Conservation (phyloP, 2,113 vertebrate genomes). For the Procapra przewalskii region DNA sequence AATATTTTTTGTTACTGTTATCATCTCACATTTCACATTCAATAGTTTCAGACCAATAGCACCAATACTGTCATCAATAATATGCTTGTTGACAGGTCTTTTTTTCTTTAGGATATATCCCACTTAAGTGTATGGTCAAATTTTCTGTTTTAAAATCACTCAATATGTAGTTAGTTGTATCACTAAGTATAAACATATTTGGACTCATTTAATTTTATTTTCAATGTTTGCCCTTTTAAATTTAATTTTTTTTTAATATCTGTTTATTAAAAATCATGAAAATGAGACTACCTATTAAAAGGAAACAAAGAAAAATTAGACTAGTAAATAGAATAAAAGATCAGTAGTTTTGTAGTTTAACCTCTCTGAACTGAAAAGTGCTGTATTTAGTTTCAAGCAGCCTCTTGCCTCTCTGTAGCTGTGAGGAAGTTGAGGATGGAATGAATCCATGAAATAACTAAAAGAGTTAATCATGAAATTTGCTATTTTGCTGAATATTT, state of each 20-base stretch:
- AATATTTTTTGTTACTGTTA: not conserved
- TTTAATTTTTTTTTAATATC: not conserved
- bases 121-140: not conserved
- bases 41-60: not conserved
- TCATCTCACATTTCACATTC: not conserved
- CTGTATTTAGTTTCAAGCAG: not conserved
- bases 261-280: not conserved
- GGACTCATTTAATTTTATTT: not conserved
- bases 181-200: not conserved
- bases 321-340: not conserved
- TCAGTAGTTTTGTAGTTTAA: not conserved
- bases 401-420: not conserved
- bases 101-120: not conserved
- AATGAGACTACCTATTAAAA: not conserved
- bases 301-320: not conserved
- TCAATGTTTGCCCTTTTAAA: not conserved
- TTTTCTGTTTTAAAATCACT: not conserved
- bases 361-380: not conserved
- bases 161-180: not conserved
- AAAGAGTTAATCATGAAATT: not conserved
- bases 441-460: not conserved
- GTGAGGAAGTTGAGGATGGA: not conserved
- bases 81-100: not conserved
- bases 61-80: not conserved
- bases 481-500: not conserved